phyloP scores from a whole-genome alignment of 2,797 vertebrate genomes.

The Sebastes flavidus region DNA sequence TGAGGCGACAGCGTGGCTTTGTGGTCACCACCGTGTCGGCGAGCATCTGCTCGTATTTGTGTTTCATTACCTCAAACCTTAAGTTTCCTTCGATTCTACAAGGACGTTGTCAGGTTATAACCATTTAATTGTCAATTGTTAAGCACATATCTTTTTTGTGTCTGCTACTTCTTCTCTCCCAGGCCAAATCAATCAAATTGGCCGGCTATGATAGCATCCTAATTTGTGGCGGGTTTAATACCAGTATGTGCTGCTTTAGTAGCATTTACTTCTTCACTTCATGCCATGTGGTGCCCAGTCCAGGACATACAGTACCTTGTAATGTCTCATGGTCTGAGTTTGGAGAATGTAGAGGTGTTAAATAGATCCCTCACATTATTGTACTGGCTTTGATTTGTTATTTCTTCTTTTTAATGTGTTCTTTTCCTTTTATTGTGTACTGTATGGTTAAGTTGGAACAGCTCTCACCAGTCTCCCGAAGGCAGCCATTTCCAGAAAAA shows the following conservation, averaged over 20 bases:
- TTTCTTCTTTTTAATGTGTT: neutral
- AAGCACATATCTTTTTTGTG: neutral
- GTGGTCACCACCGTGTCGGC: conserved; percentile 3
- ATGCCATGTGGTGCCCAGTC: neutral
- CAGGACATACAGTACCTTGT: neutral
- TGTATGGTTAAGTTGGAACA: neutral
- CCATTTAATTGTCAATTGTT: neutral
- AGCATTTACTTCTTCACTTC: neutral
- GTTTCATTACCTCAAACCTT: conserved; percentile 22
- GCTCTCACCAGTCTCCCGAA: neutral
- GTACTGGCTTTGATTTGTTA: neutral
- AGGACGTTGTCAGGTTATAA: neutral
- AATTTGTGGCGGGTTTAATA: neutral
- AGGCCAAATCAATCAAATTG: conserved; percentile 9
- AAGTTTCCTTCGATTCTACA: neutral
- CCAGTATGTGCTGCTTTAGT: neutral
- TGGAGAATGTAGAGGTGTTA: neutral
- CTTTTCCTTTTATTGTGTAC: neutral
- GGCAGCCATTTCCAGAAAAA: neutral
- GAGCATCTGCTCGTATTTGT: conserved; percentile 22
- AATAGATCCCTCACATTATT: neutral
- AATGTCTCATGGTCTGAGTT: neutral
- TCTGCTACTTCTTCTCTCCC: neutral
- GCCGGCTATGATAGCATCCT: neutral
- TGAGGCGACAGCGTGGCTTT: neutral